Conservation (phyloP, 2,888 invertebrate genomes). For the Glyphotaelius pellucidus region DNA sequence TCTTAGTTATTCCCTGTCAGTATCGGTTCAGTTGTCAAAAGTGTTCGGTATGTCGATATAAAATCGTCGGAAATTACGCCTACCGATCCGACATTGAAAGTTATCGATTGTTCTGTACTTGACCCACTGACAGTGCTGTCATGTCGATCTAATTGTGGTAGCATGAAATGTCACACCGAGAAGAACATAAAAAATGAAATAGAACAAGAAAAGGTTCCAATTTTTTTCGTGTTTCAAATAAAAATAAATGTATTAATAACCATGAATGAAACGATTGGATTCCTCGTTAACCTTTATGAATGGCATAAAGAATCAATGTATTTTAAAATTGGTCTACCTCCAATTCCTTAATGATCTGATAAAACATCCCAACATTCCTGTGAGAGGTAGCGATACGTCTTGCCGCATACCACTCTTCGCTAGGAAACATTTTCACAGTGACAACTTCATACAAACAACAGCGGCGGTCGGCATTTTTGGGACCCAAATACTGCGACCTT, state of each 20-base stretch:
- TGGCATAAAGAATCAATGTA: slow-evolving; percentile 16
- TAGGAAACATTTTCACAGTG: slow-evolving; percentile 21
- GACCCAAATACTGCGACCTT: background rate
- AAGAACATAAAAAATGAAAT: background rate
- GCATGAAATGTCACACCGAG: background rate
- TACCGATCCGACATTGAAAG: no score
- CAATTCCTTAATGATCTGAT: slow-evolving; percentile 23
- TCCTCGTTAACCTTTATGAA: slow-evolving; percentile 17
- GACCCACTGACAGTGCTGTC: no score
- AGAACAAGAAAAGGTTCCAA: background rate
- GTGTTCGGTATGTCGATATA: no score
- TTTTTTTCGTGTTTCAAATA: background rate
- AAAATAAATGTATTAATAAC: background rate
- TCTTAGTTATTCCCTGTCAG: no score
- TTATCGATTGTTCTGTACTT: no score
- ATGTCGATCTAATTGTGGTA: background rate
- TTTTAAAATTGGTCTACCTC: slow-evolving; percentile 30
- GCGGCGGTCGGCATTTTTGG: slow-evolving; percentile 29
- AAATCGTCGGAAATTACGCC: no score
- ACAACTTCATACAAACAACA: slow-evolving; percentile 35
- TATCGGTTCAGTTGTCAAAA: no score
- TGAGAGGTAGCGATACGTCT: slow-evolving; percentile 24
- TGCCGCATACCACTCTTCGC: slow-evolving; percentile 4
- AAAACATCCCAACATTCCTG: slow-evolving; percentile 24
- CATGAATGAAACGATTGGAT: background rate